Evolutionary conservation across 2,113 vertebrate species (phyloP), one percentile per base, ranked within the genome.

Genomic region (Apteryx owenii): DNA sequence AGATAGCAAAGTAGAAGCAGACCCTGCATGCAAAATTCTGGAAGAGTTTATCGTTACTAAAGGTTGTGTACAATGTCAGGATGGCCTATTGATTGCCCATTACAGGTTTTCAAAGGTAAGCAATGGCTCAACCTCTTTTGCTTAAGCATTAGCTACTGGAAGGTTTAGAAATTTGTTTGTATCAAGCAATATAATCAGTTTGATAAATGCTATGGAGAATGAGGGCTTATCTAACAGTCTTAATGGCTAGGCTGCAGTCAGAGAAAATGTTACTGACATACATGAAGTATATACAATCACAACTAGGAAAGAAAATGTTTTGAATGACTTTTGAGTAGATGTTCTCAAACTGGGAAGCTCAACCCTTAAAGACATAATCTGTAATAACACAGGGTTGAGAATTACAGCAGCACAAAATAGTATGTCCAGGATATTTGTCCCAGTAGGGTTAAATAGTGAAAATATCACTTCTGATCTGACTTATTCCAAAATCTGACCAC

Each of bases 91-190:
- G 56, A 64, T 81, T 91, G 15, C 58, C 94, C 76, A 64, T 75
- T 88, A 91, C 1, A 3, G 13, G 53, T 79, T 91, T 36, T 80
- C 2, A 3, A 69, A 31, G 21, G 6, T 54, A 69, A 91, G 51
- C 19, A 87, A 72, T 71, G 36, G 50, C 18, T 87, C 70, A 36
- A 78, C 36, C 44, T 44, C 75, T 80, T 77, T 87, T 78, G 40
- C 85, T 94, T 89, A 95, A 93, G 91, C 71, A 91, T 94, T 91
- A 94, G 46, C 90, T 58, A 87, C 60, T 81, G 33, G 46, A 80
- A 76, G 22, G 56, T 40, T 65, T 89, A 84, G 84, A 91, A 83
- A 73, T 78, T 56, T 51, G 19, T 61, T n/a, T 61, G 18, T 84
- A 50, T 75, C 12, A 84, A 89, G 85, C 50, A 91, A 46, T 84